Percentiles rank a stretch among this genome's conserved stretches.
phyloP scores from a whole-genome alignment of 1,140 invertebrate genomes.

The Drosophila trapezifrons region DNA sequence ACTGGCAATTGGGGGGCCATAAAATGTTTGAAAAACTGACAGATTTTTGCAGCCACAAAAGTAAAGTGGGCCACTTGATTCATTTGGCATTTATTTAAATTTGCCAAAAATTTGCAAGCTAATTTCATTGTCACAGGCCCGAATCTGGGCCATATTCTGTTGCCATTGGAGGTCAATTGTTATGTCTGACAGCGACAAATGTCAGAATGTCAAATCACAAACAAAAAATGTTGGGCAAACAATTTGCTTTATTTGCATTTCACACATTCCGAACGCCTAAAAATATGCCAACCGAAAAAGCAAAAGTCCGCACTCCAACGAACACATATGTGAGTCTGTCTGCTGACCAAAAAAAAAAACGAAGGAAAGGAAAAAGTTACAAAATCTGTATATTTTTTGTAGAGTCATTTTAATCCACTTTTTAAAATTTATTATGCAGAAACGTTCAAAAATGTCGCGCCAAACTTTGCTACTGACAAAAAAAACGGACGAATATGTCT shows the following conservation, averaged over 20 bases:
- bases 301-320: constrained; percentile 46
- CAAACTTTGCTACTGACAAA: constrained; percentile 33
- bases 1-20: constrained; percentile 26
- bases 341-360: constrained; percentile 3
- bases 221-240: constrained; percentile 15
- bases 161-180: constrained; percentile 61
- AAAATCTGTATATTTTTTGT: constrained; percentile 51
- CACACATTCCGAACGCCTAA: constrained; percentile 50
- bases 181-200: constrained; percentile 76
- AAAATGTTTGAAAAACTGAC: constrained; percentile 41
- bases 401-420: constrained; percentile 70
- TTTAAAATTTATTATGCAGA: constrained; percentile 77
- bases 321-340: constrained; percentile 13
- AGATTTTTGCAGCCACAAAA: constrained; percentile 28
- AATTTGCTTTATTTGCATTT: constrained; percentile 60
- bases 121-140: constrained; percentile 43
- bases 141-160: constrained; percentile 26
- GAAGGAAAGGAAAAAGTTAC: constrained; percentile 3
- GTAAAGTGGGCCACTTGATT: constrained; percentile 32
- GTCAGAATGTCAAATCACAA: constrained; percentile 71
- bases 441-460: constrained; percentile 59
- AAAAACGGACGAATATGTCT: constrained; percentile 13
- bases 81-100: constrained; percentile 56
- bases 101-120: constrained; percentile 39
- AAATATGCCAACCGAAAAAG: constrained; percentile 61